Percentiles rank a stretch among this genome's conserved stretches.
Conservation (phyloP, 2,797 vertebrate species). For the Anguilla pacifica region DNA sequence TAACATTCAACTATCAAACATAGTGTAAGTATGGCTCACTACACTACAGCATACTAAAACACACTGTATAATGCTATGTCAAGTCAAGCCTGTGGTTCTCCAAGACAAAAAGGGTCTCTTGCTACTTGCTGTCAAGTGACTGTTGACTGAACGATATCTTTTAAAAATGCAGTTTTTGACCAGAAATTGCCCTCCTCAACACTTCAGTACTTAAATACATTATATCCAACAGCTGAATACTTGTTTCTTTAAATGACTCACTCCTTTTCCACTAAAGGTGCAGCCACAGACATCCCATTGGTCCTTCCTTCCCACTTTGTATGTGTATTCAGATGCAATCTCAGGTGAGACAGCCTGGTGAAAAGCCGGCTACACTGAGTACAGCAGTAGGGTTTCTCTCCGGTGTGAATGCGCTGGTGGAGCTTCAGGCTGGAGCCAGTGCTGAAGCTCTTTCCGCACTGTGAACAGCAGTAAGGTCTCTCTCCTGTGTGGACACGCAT, state of each 20-base stretch:
- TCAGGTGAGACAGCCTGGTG: constrained; percentile 13
- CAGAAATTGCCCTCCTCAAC: background rate
- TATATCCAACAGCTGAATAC: background rate
- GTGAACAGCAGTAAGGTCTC: constrained; percentile 13
- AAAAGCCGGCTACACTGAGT: background rate
- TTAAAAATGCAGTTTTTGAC: background rate
- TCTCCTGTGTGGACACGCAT: constrained; percentile 18
- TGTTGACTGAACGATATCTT: background rate
- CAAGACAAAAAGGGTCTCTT: background rate
- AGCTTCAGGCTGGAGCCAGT: constrained; percentile 11
- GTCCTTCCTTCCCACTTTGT: constrained; percentile 14
- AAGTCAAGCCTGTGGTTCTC: background rate
- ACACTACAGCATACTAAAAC: constrained; percentile 5
- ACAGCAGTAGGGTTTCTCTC: constrained; percentile 13
- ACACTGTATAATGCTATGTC: background rate
- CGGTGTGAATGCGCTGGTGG: constrained; percentile 19
- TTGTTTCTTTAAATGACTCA: background rate
- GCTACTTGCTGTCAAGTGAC: background rate
- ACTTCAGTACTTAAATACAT: background rate
- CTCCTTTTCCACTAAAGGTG: background rate
- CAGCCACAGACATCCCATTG: background rate
- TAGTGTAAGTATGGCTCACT: constrained; percentile 1
- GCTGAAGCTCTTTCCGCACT: constrained; percentile 13
- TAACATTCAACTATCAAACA: background rate
- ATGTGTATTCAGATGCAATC: constrained; percentile 9